A percentile compares a stretch with the other conserved stretches of the same genome.
phyloP scores from a whole-genome alignment of 2,888 invertebrate species.

The Mesorhabditis spiculigera region DNA sequence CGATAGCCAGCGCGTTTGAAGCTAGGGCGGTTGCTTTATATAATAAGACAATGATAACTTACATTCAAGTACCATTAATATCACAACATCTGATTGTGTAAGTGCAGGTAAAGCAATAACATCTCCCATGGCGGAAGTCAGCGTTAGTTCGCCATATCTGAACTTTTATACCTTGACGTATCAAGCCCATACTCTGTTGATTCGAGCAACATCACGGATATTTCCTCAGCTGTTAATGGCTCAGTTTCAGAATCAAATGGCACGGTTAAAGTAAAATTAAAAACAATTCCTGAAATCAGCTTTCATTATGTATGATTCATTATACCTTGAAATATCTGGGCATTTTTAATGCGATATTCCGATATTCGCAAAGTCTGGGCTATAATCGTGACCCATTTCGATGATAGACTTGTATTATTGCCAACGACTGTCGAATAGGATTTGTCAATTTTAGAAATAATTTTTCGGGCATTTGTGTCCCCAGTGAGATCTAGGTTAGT shows the following conservation, averaged over 20 bases:
- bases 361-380: slow-evolving; percentile 35
- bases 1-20: slow-evolving; percentile 5
- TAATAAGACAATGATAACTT: background rate
- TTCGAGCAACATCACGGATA: slow-evolving; percentile 36
- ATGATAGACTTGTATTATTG: slow-evolving; percentile 17
- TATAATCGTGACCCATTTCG: slow-evolving; percentile 32
- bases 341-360: slow-evolving; percentile 41
- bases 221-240: slow-evolving; percentile 41
- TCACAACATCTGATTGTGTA: slow-evolving; percentile 22
- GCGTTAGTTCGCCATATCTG: slow-evolving; percentile 33
- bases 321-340: slow-evolving; percentile 31
- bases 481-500: slow-evolving; percentile 32
- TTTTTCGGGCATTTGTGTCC: slow-evolving; percentile 37
- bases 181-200: slow-evolving; percentile 10
- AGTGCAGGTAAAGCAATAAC: slow-evolving; percentile 22
- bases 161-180: slow-evolving; percentile 23
- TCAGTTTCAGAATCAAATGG: slow-evolving; percentile 39
- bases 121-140: slow-evolving; percentile 22
- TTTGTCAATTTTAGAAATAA: slow-evolving; percentile 31
- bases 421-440: slow-evolving; percentile 29
- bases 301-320: background rate
- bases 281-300: slow-evolving; percentile 28
- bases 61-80: slow-evolving; percentile 27
- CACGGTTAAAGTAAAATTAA: slow-evolving; percentile 44
- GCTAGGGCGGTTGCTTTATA: background rate